phyloP scores from a whole-genome alignment of 30 jellyfish, hydroid and myxozoan species.

The Cassiopea xamachana region DNA sequence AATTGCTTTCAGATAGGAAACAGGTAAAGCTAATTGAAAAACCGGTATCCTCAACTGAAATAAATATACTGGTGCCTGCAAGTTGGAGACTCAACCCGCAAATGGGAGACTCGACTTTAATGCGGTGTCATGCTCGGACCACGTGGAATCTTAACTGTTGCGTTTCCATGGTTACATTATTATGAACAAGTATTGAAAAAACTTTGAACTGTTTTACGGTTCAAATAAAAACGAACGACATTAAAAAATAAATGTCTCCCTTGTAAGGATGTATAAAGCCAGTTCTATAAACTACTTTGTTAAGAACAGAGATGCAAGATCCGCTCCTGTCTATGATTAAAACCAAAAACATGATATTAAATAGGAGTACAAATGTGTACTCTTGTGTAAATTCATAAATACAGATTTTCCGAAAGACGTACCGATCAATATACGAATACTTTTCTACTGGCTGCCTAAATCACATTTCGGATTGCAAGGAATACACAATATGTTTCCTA shows the following conservation, averaged over 20 bases:
- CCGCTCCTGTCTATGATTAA: conserved; percentile 34
- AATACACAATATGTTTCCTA: background rate
- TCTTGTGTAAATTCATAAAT: conserved; percentile 58
- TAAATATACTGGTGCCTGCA: background rate
- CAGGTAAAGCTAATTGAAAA: background rate
- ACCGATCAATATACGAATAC: conserved; percentile 3
- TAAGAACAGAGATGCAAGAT: conserved; percentile 50
- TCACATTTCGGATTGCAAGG: conserved; percentile 6
- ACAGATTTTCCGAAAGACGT: conserved; percentile 27
- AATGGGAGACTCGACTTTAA: background rate
- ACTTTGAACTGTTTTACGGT: background rate
- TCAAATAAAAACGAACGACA: conserved; percentile 36
- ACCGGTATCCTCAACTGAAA: background rate
- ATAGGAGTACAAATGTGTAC: conserved; percentile 70
- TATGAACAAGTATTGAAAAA: conserved; percentile 22
- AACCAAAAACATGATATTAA: conserved; percentile 62
- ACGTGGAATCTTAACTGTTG: background rate
- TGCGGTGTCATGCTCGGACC: conserved; percentile 10
- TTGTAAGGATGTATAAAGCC: conserved; percentile 63
- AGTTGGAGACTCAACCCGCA: background rate
- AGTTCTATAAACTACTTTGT: conserved; percentile 32
- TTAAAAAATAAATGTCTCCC: conserved; percentile 53
- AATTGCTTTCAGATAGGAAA: too few relatives aligned
- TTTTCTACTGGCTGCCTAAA: background rate
- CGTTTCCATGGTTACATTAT: conserved; percentile 19